Evolutionary conservation across 2,113 vertebrate genomes (phyloP), one percentile per base, ranked within the genome.

Genomic region (Ariopsis seemanni): DNA sequence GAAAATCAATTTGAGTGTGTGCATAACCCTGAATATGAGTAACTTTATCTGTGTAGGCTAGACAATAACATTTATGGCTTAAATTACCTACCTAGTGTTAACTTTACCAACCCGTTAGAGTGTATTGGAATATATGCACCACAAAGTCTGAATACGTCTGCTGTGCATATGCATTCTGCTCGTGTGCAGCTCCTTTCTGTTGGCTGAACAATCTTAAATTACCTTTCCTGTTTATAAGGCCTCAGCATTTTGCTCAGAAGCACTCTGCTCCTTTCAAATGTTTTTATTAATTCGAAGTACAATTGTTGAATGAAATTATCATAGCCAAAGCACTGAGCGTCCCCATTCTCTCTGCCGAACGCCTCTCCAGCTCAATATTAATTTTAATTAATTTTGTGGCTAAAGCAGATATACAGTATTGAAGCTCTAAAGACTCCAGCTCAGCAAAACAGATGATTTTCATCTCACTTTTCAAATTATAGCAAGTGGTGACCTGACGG

Each of bases 401-500:
- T 14, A 17, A 30, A 57, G 52, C 2, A 4, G 52, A 58, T 57
- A 14, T n/a, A 79, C 42, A 42, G 42, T 42, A 42, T 27, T 55
- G 1, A 78, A 27, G 22, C 8, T 14, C 1, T 25, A 52, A 77
- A 77, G 9, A 78, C 14, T 20, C 53, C 22, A 52, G 11, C 53
- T 53, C 20, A 50, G 71, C 71, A 48, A 74, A 74, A 10, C 20
- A 10, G 1, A 34, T 81, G 7, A 2, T 72, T 42, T 20, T 20
- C 18, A 20, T 34, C 2, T 74, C 7, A 22, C 34, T 9, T 48
- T 74, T 72, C 69, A 42, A 18, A 48, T 42, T 42, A 42, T 93
- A 98, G 96, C 97, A 74, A 96, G 96, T 84, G 97, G 98, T 72
- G 98, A 99, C 92, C 95, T 99, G 94, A 99, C 98, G 0, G 97